phyloP scores from a whole-genome alignment of 2,888 invertebrate genomes.

The Alloplasta piceator region DNA sequence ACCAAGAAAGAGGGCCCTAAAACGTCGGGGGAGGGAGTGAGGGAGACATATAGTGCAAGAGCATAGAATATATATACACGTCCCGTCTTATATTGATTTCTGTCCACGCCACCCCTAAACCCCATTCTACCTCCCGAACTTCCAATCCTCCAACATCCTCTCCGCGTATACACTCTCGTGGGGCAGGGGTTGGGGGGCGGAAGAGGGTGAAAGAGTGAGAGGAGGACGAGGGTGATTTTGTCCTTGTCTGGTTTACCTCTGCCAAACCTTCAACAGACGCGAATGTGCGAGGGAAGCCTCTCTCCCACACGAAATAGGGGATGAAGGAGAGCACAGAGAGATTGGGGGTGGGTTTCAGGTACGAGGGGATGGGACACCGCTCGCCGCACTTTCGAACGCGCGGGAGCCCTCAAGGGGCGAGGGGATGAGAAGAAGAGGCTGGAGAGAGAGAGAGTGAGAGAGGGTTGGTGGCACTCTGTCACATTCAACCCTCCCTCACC shows the following conservation, averaged over 20 bases:
- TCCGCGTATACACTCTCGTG: no score
- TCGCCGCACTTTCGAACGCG: slow-evolving; percentile 81
- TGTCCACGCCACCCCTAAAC: slow-evolving; percentile 80
- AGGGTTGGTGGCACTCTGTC: slow-evolving; percentile 82
- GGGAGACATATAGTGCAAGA: slow-evolving; percentile 40
- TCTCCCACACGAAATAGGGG: slow-evolving; percentile 17
- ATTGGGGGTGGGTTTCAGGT: slow-evolving; percentile 34
- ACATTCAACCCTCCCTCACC: slow-evolving; percentile 80
- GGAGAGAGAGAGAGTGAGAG: slow-evolving; percentile 73
- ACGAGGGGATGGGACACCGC: slow-evolving; percentile 72
- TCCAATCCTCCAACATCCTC: slow-evolving; percentile 71
- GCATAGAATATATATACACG: slow-evolving; percentile 68
- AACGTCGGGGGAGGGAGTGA: slow-evolving; percentile 37
- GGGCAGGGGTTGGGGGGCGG: no score
- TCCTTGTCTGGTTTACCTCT: slow-evolving; percentile 59
- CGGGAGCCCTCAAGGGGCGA: slow-evolving; percentile 65
- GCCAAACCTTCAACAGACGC: slow-evolving; percentile 68
- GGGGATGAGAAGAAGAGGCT: not conserved
- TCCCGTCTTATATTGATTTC: slow-evolving; percentile 84
- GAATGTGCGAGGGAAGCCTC: slow-evolving; percentile 61
- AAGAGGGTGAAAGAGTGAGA: no score
- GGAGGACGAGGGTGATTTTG: slow-evolving; percentile 9
- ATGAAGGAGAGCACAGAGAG: slow-evolving; percentile 52
- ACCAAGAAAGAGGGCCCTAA: slow-evolving; percentile 35
- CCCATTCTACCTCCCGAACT: slow-evolving; percentile 73